Percentiles rank a stretch among this genome's conserved stretches.
phyloP scores from a whole-genome alignment of 1,140 invertebrate species.

The Drosophila baimaii region DNA sequence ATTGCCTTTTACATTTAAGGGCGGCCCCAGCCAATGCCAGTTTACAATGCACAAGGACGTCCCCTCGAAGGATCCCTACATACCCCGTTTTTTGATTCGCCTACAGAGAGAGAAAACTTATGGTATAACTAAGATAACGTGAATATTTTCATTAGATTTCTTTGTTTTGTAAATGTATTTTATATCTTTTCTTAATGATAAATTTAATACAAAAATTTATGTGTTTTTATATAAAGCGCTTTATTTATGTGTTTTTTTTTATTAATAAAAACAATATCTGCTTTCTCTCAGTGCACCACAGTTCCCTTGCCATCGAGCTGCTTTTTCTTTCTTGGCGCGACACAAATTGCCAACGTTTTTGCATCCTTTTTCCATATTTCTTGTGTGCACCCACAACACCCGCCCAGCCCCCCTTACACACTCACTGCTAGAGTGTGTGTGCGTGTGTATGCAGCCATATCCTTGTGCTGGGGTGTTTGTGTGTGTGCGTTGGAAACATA shows the following conservation, averaged over 20 bases:
- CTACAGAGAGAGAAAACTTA: neutral
- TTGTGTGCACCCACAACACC: slow-evolving; percentile 31
- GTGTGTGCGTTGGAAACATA: slow-evolving; percentile 68
- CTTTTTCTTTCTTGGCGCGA: slow-evolving; percentile 66
- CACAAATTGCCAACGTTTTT: slow-evolving; percentile 82
- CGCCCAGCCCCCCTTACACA: neutral
- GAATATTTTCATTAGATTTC: neutral
- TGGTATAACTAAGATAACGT: neutral
- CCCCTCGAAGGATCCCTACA: slow-evolving; percentile 25
- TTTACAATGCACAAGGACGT: slow-evolving; percentile 52
- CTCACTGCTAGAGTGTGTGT: slow-evolving; percentile 9
- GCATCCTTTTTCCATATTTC: slow-evolving; percentile 81
- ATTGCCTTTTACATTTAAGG: slow-evolving; percentile 58
- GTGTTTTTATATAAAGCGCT: too few relatives aligned
- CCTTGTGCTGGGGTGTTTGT: slow-evolving; percentile 20
- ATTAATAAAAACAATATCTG: fast-evolving
- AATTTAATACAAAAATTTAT: too few relatives aligned
- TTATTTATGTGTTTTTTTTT: too few relatives aligned
- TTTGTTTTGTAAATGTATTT: neutral
- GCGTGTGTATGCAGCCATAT: slow-evolving; percentile 13
- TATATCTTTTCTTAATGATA: neutral
- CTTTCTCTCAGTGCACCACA: slow-evolving; percentile 15
- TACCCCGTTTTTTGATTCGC: too few relatives aligned
- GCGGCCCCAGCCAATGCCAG: slow-evolving; percentile 24
- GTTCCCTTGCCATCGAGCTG: slow-evolving; percentile 13